These are phyloP conservation scores for Tinamus major DNA, from an alignment of 2,797 vertebrate genomes.

Conservation along the genomic window DNA sequence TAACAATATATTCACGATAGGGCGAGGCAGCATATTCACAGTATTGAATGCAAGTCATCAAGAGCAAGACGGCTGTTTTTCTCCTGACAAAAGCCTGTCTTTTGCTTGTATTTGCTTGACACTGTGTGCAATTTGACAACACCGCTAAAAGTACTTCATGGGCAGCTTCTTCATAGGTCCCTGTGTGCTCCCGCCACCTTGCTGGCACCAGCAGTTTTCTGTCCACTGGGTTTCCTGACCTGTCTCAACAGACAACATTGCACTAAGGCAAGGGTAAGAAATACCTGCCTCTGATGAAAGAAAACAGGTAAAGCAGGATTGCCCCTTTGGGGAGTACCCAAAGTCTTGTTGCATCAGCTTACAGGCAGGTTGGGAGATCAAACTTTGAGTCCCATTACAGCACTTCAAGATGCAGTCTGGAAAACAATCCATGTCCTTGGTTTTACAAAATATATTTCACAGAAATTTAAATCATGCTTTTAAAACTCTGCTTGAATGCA, in stretches of 20 bases:
- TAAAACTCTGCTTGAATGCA: neutral
- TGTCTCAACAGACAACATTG: neutral
- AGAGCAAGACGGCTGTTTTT: neutral
- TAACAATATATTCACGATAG: neutral
- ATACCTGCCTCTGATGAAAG: neutral
- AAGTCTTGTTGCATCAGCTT: neutral
- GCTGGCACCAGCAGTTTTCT: neutral
- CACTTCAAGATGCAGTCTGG: neutral
- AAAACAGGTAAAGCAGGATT: neutral
- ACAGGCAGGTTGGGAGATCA: neutral
- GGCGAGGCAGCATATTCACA: neutral
- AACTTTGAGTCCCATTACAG: neutral
- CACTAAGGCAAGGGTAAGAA: neutral
- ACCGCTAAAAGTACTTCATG: neutral
- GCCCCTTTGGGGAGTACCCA: neutral
- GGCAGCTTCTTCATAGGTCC: neutral
- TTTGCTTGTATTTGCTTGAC: neutral
- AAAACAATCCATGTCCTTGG: neutral
- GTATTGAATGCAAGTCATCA: neutral
- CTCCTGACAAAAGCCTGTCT: neutral
- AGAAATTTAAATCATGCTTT: neutral
- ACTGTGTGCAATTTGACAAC: neutral
- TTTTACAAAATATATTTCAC: neutral
- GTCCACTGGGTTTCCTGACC: neutral
- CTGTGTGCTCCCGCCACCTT: neutral